These are phyloP conservation scores for Adoxophyes honmai DNA, from an alignment of 1,140 invertebrate species.

Conservation along the genomic window DNA sequence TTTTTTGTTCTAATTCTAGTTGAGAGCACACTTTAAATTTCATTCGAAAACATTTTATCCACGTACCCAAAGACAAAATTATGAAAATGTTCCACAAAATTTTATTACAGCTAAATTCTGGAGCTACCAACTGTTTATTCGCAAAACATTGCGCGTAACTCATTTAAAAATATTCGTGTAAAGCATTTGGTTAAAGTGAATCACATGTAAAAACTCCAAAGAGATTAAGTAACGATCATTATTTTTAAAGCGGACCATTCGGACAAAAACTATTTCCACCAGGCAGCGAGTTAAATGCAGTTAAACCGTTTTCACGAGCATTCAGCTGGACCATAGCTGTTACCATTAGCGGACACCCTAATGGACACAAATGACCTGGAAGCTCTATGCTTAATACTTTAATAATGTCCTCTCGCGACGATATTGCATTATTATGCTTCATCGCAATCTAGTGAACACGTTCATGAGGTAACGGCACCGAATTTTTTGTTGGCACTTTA, in stretches of 20 bases:
- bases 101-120: too few relatives aligned
- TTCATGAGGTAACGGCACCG: too few relatives aligned
- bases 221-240: constrained; percentile 19
- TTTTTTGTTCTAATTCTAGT: too few relatives aligned
- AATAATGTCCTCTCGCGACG: neutral
- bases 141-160: too few relatives aligned
- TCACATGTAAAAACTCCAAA: neutral
- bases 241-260: constrained; percentile 21
- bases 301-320: constrained; percentile 20
- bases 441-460: too few relatives aligned
- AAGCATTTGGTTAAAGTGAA: neutral
- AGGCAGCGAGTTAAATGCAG: constrained; percentile 2
- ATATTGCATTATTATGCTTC: neutral
- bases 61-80: too few relatives aligned
- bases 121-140: too few relatives aligned
- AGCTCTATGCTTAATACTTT: constrained; percentile 14
- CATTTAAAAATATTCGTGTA: too few relatives aligned
- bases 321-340: constrained; percentile 45
- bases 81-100: too few relatives aligned
- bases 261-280: constrained; percentile 7
- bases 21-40: too few relatives aligned
- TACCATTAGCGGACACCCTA: constrained; percentile 59
- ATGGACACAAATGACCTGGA: constrained; percentile 56
- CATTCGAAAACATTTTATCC: too few relatives aligned
- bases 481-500: too few relatives aligned